Conservation (phyloP, 2,888 invertebrate species). For the Hecatera dysodea region DNA sequence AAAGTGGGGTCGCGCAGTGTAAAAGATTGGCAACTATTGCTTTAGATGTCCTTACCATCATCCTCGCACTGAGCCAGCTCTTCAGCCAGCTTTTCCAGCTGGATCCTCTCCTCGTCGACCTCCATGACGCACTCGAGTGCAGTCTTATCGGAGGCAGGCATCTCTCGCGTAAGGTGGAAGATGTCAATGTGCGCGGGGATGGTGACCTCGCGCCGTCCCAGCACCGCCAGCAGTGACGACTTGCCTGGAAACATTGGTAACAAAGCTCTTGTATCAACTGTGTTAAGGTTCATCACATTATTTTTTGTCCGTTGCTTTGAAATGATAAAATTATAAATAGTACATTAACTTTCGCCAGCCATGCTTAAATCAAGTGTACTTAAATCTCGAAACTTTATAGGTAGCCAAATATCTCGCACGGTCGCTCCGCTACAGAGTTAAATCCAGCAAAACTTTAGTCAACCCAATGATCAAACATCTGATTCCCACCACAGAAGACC, state of each 20-base stretch:
- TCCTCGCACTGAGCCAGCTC: conserved; percentile 96
- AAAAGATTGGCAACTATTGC: not conserved
- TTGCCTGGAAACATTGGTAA: conserved; percentile 91
- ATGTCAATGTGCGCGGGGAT: conserved; percentile 99
- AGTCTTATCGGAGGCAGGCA: conserved; percentile 99
- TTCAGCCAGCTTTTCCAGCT: conserved; percentile 98
- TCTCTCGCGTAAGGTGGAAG: conserved; percentile 98
- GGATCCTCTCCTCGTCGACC: conserved; percentile 98
- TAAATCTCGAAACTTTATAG: not conserved
- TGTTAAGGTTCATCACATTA: not conserved
- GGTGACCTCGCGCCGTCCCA: conserved; percentile 98
- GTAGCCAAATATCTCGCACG: not conserved
- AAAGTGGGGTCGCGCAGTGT: too few relatives aligned
- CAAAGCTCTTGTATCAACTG: conserved; percentile 4
- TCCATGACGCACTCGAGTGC: conserved; percentile 99
- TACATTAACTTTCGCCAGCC: not conserved
- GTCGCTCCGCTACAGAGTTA: not conserved
- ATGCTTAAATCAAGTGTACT: not conserved
- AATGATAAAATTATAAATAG: not conserved
- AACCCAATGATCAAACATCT: not conserved
- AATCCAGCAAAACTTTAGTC: not conserved
- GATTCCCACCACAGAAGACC: not conserved
- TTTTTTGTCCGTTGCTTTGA: not conserved
- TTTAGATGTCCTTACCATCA: conserved; percentile 91
- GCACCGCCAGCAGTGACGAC: conserved; percentile 97